Evolutionary conservation across 2,113 vertebrate genomes (phyloP).

Genomic region (Pelecanus crispus): DNA sequence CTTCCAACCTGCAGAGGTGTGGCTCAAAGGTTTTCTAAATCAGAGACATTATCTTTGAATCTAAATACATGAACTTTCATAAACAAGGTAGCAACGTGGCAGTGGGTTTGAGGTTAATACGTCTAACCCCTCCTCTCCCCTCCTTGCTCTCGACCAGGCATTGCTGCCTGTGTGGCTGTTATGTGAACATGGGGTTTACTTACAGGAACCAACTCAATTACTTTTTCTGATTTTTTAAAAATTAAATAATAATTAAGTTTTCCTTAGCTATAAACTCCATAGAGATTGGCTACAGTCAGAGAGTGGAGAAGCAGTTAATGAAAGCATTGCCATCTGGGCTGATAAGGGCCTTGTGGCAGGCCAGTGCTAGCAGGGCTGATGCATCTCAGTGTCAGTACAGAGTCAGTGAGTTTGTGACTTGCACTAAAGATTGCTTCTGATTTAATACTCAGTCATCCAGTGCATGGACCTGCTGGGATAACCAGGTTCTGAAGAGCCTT

Average conservation of each 20-base stretch:
- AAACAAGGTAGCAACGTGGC: not conserved
- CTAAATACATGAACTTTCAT: not conserved
- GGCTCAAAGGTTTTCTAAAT: not conserved
- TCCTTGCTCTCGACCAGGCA: not conserved
- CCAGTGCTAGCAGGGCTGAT: not conserved
- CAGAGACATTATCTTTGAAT: not conserved
- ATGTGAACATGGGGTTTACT: not conserved
- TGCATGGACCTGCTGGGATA: not conserved
- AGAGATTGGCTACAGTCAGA: not conserved
- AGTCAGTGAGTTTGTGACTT: not conserved
- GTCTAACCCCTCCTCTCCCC: not conserved
- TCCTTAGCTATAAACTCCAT: not conserved
- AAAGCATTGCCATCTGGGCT: not conserved
- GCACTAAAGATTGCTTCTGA: not conserved
- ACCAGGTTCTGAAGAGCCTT: not conserved
- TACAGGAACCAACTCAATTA: not conserved
- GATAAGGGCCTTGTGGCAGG: not conserved
- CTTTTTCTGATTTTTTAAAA: not conserved
- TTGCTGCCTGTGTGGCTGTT: not conserved
- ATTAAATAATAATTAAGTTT: not conserved
- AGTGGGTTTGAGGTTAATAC: not conserved
- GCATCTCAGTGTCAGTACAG: not conserved
- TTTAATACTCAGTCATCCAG: not conserved
- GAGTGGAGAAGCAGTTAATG: not conserved
- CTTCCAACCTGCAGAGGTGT: not conserved